Evolutionary conservation across 1,140 invertebrate genomes (phyloP).

Genomic region (Chlorops oryzae): DNA sequence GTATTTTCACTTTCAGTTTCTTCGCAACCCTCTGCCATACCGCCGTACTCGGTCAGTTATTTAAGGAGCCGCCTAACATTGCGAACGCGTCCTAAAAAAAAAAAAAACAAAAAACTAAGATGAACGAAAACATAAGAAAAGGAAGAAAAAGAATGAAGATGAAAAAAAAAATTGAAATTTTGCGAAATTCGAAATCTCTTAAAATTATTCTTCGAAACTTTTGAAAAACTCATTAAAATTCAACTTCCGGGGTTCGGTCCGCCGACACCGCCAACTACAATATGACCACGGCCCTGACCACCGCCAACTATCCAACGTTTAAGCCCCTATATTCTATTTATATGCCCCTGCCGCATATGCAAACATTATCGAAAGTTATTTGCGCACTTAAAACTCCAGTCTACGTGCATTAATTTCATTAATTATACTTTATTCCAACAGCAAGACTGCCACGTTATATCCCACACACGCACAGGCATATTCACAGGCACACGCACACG

Average conservation of each 20-base stretch:
- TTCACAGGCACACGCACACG: neutral
- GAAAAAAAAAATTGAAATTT: neutral
- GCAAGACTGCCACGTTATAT: too few species aligned
- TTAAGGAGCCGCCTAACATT: neutral
- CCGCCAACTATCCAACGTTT: too few species aligned
- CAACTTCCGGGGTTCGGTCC: too few species aligned
- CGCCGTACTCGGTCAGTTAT: too few species aligned
- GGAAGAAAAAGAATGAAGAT: constrained; percentile 3
- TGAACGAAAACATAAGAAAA: neutral
- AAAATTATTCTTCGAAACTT: too few species aligned
- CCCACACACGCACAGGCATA: neutral
- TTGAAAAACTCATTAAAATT: too few species aligned
- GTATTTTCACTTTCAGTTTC: constrained; percentile 38
- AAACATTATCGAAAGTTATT: constrained; percentile 43
- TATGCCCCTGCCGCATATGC: too few species aligned
- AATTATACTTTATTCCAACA: constrained; percentile 46
- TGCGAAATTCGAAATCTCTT: neutral
- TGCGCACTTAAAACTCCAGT: constrained; percentile 35
- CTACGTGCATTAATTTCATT: constrained; percentile 43
- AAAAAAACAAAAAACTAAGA: constrained; percentile 12
- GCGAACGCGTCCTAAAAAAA: too few species aligned
- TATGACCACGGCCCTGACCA: too few species aligned
- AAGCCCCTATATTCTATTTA: too few species aligned
- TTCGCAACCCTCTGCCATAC: constrained; percentile 48
- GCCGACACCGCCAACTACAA: too few species aligned